Evolutionary conservation across 2,113 vertebrate genomes (phyloP).

Genomic region (Carassius gibelio): DNA sequence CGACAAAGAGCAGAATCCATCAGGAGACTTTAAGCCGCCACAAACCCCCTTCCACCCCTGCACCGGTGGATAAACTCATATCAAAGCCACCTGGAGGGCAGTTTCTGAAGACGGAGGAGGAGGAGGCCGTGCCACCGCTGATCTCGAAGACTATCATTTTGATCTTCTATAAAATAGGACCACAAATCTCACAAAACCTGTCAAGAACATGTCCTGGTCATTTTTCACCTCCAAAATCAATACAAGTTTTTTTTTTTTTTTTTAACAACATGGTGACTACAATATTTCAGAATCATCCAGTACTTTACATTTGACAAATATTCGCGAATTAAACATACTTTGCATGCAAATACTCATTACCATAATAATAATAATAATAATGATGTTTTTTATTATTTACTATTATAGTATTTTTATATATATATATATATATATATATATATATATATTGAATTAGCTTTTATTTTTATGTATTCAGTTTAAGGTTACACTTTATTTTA

Average conservation of each 20-base stretch:
- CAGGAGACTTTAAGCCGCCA: constrained; percentile 41
- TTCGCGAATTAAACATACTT: too few relatives aligned
- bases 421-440: too few relatives aligned
- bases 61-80: constrained; percentile 28
- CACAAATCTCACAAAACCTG: constrained; percentile 1
- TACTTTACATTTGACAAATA: background rate
- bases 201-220: background rate
- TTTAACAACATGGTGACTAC: background rate
- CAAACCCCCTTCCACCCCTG: constrained; percentile 17
- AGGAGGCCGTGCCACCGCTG: background rate
- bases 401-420: too few relatives aligned
- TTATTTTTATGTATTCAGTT: background rate
- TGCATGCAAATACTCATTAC: too few relatives aligned
- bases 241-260: background rate
- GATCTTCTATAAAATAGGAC: constrained; percentile 9
- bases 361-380: too few relatives aligned
- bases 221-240: background rate
- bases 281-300: background rate
- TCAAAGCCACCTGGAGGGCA: constrained; percentile 32
- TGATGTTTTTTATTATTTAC: too few relatives aligned
- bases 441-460: background rate
- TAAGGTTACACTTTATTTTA: too few relatives aligned
- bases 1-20: constrained; percentile 51
- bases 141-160: constrained; percentile 21
- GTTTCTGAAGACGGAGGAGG: constrained; percentile 12